Evolutionary conservation across 2,797 vertebrate genomes (phyloP).

Genomic region (Phoxinus dragarum): DNA sequence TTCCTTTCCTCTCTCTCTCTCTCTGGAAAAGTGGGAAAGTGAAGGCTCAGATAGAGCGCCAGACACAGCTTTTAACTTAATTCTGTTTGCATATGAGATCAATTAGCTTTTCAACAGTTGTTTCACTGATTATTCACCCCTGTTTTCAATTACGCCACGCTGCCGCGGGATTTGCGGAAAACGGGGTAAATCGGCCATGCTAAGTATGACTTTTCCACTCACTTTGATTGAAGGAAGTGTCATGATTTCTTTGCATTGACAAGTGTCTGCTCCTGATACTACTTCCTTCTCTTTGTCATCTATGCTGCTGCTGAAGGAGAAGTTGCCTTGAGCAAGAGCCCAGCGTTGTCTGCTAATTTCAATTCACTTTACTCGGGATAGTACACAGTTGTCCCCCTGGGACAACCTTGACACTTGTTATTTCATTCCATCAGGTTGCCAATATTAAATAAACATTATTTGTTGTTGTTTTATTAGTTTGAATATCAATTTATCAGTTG

Average conservation of each 20-base stretch:
- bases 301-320: constrained; percentile 37
- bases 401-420: constrained; percentile 30
- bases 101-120: constrained; percentile 81
- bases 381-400: neutral
- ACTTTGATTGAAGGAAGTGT: constrained; percentile 46
- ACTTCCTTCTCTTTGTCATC: constrained; percentile 18
- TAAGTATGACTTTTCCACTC: constrained; percentile 48
- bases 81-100: constrained; percentile 83
- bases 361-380: neutral
- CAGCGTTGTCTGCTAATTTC: constrained; percentile 2
- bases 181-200: constrained; percentile 35
- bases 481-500: constrained; percentile 34
- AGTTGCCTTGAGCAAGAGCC: constrained; percentile 31
- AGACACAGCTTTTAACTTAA: constrained; percentile 72
- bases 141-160: constrained; percentile 79
- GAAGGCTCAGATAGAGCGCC: constrained; percentile 51
- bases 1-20: constrained; percentile 16
- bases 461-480: constrained; percentile 29
- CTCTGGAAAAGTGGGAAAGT: constrained; percentile 43
- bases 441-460: constrained; percentile 42
- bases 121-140: constrained; percentile 78
- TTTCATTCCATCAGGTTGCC: constrained; percentile 28
- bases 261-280: constrained; percentile 47
- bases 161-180: constrained; percentile 58
- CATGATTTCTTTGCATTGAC: constrained; percentile 41